Evolutionary conservation across 2,888 invertebrate genomes (phyloP), one percentile per base, ranked within the genome.

Genomic region (Ophion ventricosus): DNA sequence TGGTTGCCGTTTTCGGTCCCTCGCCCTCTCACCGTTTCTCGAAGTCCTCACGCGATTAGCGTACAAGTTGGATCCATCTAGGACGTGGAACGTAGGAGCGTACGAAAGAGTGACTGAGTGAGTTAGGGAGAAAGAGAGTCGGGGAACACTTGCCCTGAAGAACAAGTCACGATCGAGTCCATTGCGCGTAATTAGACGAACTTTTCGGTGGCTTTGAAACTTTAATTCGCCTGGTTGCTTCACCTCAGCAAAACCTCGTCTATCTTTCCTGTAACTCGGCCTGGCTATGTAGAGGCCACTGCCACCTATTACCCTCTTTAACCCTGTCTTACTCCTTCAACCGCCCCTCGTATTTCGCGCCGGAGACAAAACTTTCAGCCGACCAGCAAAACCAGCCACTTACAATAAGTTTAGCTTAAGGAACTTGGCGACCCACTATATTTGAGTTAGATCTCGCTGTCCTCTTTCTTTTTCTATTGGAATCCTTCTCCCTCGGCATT

Each of bases 161-260:
- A 86, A 88, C 84, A 88, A 89, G 89, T 91, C 91, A 89, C 90
- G 90, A 90, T 89, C 87, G 85, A 85, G 86, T 86, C 85, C 73
- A 82, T 87, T 83, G 86, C 87, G 89, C 86, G 90, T 92, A 92
- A 91, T 92, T 92, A 92, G 90, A 88, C 87, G 87, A 91, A 92
- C 89, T 91, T 91, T 83, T 84, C 83, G 87, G 87, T 90, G 88
- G 89, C 89, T 90, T 89, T 88, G 87, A 89, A 92, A 92, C 88
- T 92, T 92, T 89, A 91, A 92, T 91, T 90, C 89, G 88, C 87
- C 72, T 67, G 43, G 83, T 29, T 66, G 59, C 77, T 49, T 67
- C 77, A 40, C 80, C 59, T 74, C 67, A 49, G 63, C 57, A 26
- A 56, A 73, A 66, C 63, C 40, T 75, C 17, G 64, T 43, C 20